These are phyloP conservation scores for Sander vitreus DNA, from an alignment of 2,113 vertebrate genomes.

Conservation along the genomic window DNA sequence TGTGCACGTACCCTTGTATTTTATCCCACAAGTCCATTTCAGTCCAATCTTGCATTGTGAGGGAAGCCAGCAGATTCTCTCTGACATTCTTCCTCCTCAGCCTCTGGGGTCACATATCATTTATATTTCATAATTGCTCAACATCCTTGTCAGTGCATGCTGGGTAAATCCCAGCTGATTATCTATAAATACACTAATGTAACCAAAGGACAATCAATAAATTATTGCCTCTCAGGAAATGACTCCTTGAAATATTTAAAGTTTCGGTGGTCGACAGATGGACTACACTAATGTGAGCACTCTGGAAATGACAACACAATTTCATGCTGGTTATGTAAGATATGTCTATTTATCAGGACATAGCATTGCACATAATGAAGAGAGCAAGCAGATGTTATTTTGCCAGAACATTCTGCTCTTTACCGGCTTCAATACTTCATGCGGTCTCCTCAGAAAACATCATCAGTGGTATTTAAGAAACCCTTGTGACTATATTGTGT, in stretches of 20 bases:
- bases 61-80: constrained; percentile 65
- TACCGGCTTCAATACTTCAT: constrained; percentile 11
- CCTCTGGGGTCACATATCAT: constrained; percentile 73
- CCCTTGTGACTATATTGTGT: constrained; percentile 11
- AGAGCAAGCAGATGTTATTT: constrained; percentile 33
- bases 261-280: constrained; percentile 45
- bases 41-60: constrained; percentile 42
- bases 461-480: constrained; percentile 23
- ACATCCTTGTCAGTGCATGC: constrained; percentile 66
- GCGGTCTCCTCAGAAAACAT: constrained; percentile 16
- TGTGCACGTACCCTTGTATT: constrained; percentile 36
- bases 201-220: constrained; percentile 81
- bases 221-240: constrained; percentile 70
- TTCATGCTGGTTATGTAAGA: constrained; percentile 37
- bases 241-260: constrained; percentile 74
- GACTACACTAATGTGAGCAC: constrained; percentile 52
- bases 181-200: constrained; percentile 82
- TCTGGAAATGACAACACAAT: constrained; percentile 61
- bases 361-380: background rate
- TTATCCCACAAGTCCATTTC: constrained; percentile 76
- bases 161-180: constrained; percentile 74
- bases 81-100: constrained; percentile 71
- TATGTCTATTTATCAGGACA: constrained; percentile 27
- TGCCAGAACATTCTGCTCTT: background rate
- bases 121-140: constrained; percentile 80